Evolutionary conservation across 2,113 vertebrate genomes (phyloP), one percentile per base, ranked within the genome.

Genomic region (Budorcas taxicolor): DNA sequence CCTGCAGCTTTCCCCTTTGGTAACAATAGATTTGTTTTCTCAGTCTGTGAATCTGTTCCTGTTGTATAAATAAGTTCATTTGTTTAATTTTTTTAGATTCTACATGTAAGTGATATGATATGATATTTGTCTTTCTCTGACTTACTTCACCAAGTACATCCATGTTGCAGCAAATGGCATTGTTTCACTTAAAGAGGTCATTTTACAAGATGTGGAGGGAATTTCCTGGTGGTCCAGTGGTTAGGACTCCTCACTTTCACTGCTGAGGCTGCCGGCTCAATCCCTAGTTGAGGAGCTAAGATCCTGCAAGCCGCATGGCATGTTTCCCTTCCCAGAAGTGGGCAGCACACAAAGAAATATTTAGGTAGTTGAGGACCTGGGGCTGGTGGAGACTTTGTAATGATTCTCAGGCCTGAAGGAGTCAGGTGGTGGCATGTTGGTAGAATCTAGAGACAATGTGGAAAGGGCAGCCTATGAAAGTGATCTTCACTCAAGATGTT

Each of bases 181-280:
- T 76, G 40, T 43, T 43, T 76, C 71, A 76, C 15, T 76, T 43
- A 76, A 43, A 76, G 71, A 76, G 23, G 71, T 76, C 12, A 76
- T 76, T 76, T 43, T 12, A 76, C 7, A 76, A 43, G 40, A 27
- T 43, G 40, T 27, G 40, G 40, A 76, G 40, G 40, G 23, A 14
- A 43, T 40, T 43, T 9, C 12, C 71, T 43, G 12, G 71, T 43
- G 23, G 40, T 43, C 23, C 71, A 76, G 40, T 14, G 6, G 12
- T 27, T 43, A 76, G 12, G 23, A 76, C 40, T 76, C 23, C 71
- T 43, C 71, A 15, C 40, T 43, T 27, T 76, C 36, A 14, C 5
- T 33, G 45, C 45, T 50, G 76, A 80, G 1, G 0, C 45, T 17
- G 2, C 5, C 0, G 5, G 8, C 33, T 80, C 45, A 50, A 33